Conservation (phyloP, 2,113 vertebrate species). For the Semnornis frantzii region DNA sequence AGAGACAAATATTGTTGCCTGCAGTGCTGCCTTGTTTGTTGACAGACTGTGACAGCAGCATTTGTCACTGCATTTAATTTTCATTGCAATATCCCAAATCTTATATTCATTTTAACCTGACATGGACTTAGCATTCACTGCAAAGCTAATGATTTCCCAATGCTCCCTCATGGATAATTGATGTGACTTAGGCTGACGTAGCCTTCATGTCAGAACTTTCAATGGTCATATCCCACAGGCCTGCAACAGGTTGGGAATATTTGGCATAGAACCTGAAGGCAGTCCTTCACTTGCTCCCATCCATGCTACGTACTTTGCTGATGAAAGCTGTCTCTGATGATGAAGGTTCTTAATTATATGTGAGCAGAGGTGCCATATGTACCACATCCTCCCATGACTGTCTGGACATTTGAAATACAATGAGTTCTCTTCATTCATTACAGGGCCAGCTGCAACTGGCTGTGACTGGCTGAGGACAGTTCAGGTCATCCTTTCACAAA, state of each 20-base stretch:
- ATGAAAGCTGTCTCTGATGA: no score
- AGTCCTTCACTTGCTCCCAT: no score
- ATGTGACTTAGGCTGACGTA: background rate
- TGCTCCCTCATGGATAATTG: background rate
- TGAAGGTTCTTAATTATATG: no score
- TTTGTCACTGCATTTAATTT: background rate
- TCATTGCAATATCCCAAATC: accelerated
- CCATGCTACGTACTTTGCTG: no score
- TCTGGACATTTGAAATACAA: no score
- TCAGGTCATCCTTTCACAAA: no score
- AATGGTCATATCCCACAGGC: background rate
- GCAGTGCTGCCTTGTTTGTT: background rate
- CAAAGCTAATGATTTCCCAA: background rate
- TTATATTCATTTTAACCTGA: background rate
- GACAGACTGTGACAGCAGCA: background rate
- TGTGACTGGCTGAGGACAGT: no score
- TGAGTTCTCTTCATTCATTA: no score
- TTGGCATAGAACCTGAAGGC: background rate
- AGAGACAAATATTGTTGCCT: background rate
- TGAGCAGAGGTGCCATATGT: no score
- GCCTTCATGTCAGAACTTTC: background rate
- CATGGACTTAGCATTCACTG: background rate
- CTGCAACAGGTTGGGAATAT: background rate
- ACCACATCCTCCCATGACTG: no score
- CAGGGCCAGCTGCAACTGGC: no score